Evolutionary conservation across 1,140 invertebrate species (phyloP).

Genomic region (Penaeus indicus): DNA sequence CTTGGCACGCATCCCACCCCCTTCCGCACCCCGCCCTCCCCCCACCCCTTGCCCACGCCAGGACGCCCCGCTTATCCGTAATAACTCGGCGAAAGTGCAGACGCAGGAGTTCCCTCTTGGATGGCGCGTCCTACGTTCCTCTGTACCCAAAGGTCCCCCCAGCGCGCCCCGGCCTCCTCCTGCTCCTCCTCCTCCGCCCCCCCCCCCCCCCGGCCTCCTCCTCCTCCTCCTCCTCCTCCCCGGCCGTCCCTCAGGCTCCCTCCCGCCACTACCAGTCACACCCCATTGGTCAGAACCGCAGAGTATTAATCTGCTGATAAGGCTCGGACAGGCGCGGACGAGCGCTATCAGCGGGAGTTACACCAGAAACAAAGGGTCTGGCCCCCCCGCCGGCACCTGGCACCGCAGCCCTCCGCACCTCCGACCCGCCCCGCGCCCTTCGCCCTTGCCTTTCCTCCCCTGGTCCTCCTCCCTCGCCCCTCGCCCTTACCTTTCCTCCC

Average conservation of each 20-base stretch:
- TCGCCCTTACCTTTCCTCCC: not conserved
- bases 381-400: conserved; percentile 31
- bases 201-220: not conserved
- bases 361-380: conserved; percentile 56
- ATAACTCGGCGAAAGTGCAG: too few species aligned
- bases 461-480: not conserved
- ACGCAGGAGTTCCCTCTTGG: too few species aligned
- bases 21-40: too few species aligned
- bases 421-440: not conserved
- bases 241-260: not conserved
- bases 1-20: too few species aligned
- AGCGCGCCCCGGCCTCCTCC: not conserved
- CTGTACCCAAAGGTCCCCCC: not conserved
- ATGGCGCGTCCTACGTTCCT: not conserved
- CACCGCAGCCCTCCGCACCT: conserved; percentile 27
- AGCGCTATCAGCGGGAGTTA: conserved; percentile 52
- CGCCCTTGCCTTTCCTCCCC: not conserved
- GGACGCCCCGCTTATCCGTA: too few species aligned
- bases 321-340: conserved; percentile 31
- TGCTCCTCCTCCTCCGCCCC: not conserved
- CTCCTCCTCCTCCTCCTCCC: not conserved
- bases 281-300: conserved; percentile 37
- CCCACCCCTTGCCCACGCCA: too few species aligned
- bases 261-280: conserved; percentile 36
- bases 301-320: conserved; percentile 54